phyloP scores from a whole-genome alignment of 2,113 vertebrate species.

The Meleagris gallopavo region DNA sequence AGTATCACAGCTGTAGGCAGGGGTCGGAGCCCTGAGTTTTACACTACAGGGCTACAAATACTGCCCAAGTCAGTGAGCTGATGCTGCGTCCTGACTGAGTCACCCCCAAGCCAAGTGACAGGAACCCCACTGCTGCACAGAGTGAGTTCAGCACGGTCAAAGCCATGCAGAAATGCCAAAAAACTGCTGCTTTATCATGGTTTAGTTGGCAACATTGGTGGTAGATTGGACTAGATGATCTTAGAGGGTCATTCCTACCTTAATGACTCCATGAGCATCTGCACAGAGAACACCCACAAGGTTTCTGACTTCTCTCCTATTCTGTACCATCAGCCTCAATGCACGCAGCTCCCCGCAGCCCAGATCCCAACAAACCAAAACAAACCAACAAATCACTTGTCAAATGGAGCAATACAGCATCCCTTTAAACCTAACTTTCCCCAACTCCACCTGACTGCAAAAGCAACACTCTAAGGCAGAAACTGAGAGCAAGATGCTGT shows the following conservation, averaged over 20 bases:
- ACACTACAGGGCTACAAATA: not conserved
- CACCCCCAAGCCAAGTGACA: not conserved
- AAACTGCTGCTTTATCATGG: not conserved
- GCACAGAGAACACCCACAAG: not conserved
- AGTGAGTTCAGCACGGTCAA: fast-evolving
- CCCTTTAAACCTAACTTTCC: fast-evolving
- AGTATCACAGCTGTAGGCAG: not conserved
- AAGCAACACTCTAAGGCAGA: not conserved
- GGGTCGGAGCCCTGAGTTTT: not conserved
- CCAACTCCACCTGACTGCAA: not conserved
- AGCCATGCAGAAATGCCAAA: not conserved
- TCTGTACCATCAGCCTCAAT: not conserved
- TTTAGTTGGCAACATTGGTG: no score
- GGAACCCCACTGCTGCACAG: not conserved
- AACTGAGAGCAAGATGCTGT: not conserved
- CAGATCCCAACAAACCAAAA: fast-evolving
- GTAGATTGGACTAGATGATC: no score
- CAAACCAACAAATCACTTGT: fast-evolving
- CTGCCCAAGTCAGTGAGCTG: not conserved
- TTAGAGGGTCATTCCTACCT: no score
- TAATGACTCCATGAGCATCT: no score
- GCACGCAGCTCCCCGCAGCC: fast-evolving
- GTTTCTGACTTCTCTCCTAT: not conserved
- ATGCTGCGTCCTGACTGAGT: not conserved
- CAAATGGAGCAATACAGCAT: fast-evolving